Evolutionary conservation across 2,888 invertebrate species (phyloP).

Genomic region (Drosophila mayaguana): DNA sequence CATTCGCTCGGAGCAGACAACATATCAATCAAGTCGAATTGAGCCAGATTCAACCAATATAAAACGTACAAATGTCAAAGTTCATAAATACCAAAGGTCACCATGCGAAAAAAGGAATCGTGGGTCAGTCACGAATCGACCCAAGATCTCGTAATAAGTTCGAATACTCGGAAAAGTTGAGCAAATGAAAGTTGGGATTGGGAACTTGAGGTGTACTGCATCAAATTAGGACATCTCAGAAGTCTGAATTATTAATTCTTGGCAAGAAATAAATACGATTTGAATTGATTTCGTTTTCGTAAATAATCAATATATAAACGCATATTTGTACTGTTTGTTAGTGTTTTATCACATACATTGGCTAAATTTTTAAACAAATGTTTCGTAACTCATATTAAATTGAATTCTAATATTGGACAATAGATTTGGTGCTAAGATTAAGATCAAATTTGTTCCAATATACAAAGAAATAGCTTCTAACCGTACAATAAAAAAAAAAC

Average conservation of each 20-base stretch:
- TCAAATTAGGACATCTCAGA: neutral
- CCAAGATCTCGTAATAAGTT: slow-evolving; percentile 13
- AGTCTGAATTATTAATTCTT: too few relatives aligned
- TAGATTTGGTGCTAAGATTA: neutral
- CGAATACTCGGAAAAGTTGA: neutral
- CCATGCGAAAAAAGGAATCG: slow-evolving; percentile 23
- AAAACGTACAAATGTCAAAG: slow-evolving; percentile 1
- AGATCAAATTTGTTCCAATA: neutral
- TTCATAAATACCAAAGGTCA: slow-evolving; percentile 63
- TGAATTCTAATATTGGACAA: too few relatives aligned
- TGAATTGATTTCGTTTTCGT: too few relatives aligned
- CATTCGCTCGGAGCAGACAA: slow-evolving; percentile 43
- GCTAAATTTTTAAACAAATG: too few relatives aligned
- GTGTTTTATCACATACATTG: too few relatives aligned
- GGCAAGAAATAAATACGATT: too few relatives aligned
- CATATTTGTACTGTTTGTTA: too few relatives aligned
- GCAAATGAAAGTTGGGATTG: neutral
- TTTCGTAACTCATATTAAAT: too few relatives aligned
- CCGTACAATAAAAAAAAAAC: neutral
- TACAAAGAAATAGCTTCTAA: neutral
- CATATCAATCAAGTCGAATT: slow-evolving; percentile 46
- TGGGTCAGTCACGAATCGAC: slow-evolving; percentile 52
- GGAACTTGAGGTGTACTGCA: neutral
- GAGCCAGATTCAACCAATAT: slow-evolving; percentile 6
- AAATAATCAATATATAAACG: too few relatives aligned